These are phyloP conservation scores for Lophotriccus pileatus DNA, from an alignment of 2,797 vertebrate genomes.

Conservation along the genomic window DNA sequence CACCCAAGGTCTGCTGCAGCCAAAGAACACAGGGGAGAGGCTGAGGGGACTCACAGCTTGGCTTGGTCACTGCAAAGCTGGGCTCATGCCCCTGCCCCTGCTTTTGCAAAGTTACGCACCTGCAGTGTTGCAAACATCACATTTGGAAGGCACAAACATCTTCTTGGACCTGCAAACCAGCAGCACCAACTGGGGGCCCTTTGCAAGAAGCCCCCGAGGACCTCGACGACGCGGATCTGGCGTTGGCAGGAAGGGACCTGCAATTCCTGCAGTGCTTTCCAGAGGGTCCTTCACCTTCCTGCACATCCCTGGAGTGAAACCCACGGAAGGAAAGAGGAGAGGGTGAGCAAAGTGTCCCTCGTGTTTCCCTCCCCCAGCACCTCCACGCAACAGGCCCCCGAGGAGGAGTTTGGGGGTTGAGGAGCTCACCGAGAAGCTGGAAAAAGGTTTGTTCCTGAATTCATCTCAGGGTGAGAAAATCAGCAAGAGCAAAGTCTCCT, in stretches of 20 bases:
- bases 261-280: rapidly evolving
- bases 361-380: rapidly evolving
- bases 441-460: neutral
- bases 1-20: rapidly evolving
- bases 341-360: neutral
- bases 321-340: neutral
- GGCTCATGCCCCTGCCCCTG: rapidly evolving
- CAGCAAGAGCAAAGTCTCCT: neutral
- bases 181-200: rapidly evolving
- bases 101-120: neutral
- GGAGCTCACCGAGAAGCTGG: neutral
- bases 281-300: neutral
- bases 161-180: neutral
- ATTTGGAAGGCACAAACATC: rapidly evolving
- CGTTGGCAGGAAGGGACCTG: rapidly evolving
- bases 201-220: neutral
- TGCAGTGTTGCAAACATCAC: rapidly evolving
- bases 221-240: rapidly evolving
- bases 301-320: neutral
- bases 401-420: rapidly evolving
- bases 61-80: rapidly evolving
- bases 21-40: neutral
- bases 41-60: neutral
- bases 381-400: neutral
- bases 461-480: neutral